Conservation (phyloP, 2,888 invertebrate genomes). For the Drosophila algonquin region DNA sequence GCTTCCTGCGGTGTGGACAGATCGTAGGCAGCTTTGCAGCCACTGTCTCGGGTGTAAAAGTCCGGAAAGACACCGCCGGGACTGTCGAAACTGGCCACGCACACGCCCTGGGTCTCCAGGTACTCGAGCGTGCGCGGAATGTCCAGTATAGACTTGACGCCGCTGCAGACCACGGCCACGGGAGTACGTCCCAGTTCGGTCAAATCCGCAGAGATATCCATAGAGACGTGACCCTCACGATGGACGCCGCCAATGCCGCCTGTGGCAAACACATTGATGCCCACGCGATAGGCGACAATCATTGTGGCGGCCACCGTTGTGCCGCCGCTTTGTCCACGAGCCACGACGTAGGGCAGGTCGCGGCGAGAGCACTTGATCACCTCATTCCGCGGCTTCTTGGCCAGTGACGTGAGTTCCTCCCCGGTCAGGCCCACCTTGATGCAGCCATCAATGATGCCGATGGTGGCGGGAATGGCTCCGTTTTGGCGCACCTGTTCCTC, state of each 20-base stretch:
- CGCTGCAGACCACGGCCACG: slow-evolving; percentile 96
- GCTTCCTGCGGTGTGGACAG: slow-evolving; percentile 87
- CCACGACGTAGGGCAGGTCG: slow-evolving; percentile 91
- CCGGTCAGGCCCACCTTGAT: slow-evolving; percentile 90
- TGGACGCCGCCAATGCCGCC: slow-evolving; percentile 97
- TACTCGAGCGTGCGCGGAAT: slow-evolving; percentile 97
- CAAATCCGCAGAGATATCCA: slow-evolving; percentile 98
- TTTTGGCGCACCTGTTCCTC: slow-evolving; percentile 89
- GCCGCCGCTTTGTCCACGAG: slow-evolving; percentile 91
- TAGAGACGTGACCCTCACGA: slow-evolving; percentile 91
- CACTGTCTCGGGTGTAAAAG: slow-evolving; percentile 94
- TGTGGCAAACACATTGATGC: slow-evolving; percentile 96
- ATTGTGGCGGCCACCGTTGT: slow-evolving; percentile 98
- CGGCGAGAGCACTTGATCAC: slow-evolving; percentile 93
- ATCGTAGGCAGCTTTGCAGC: slow-evolving; percentile 89
- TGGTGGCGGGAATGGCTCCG: slow-evolving; percentile 96
- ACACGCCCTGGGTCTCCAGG: slow-evolving; percentile 97
- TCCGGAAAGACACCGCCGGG: slow-evolving; percentile 92
- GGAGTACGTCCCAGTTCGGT: slow-evolving; percentile 94
- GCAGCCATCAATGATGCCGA: slow-evolving; percentile 93
- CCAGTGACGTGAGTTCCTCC: slow-evolving; percentile 88
- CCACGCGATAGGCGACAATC: slow-evolving; percentile 91
- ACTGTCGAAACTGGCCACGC: slow-evolving; percentile 91
- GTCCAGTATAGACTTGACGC: slow-evolving; percentile 98
- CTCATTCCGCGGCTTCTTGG: slow-evolving; percentile 81